phyloP scores from a whole-genome alignment of 2,113 vertebrate genomes.

The Pygoscelis antarcticus region DNA sequence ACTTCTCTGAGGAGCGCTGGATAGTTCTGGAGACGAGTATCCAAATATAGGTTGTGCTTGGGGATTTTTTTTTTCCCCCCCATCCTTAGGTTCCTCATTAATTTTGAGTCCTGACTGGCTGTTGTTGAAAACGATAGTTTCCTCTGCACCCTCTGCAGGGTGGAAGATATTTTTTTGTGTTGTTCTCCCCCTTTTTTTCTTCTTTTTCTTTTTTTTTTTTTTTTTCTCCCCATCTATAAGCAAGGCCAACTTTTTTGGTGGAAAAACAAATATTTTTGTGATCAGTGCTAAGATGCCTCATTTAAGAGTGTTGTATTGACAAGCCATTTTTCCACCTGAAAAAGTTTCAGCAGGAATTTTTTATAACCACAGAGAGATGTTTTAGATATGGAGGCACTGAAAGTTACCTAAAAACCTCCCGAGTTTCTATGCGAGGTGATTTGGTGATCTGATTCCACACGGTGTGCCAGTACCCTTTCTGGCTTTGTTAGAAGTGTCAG shows the following conservation, averaged over 20 bases:
- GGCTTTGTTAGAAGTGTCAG: neutral
- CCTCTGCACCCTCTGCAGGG: neutral
- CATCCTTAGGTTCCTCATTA: neutral
- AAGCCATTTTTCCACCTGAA: neutral
- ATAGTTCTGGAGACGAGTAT: neutral
- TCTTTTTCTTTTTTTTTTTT: too few relatives aligned
- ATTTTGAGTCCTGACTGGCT: neutral
- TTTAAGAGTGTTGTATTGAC: neutral
- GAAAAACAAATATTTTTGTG: neutral
- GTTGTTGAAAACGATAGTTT: neutral
- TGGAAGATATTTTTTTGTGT: neutral
- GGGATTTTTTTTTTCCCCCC: neutral
- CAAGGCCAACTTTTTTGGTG: neutral
- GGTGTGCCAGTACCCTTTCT: neutral
- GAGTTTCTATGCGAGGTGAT: neutral
- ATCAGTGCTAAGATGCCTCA: neutral
- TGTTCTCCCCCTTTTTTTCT: neutral
- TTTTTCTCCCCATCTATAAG: neutral
- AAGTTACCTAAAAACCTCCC: neutral
- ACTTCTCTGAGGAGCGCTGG: neutral
- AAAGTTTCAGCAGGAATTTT: neutral
- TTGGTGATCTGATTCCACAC: neutral
- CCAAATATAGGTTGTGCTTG: neutral
- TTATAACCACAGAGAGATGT: neutral
- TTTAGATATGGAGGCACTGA: neutral